Evolutionary conservation across 2,888 invertebrate genomes (phyloP), one percentile per base, ranked within the genome.

Genomic region (Dendrolimus pini): DNA sequence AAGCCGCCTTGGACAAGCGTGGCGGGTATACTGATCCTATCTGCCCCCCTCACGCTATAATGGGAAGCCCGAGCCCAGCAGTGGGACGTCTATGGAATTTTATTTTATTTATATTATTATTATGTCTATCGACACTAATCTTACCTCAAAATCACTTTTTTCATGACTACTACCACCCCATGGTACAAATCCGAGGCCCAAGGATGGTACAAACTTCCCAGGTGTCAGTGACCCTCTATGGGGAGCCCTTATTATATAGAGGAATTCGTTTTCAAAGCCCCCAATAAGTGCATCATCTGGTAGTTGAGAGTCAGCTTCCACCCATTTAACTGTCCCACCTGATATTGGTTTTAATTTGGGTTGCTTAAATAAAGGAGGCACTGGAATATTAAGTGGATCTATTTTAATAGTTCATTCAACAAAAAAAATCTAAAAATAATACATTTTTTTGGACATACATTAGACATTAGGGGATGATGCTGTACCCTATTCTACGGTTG

Each of bases 101-200:
- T 30, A 30, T 30, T 6, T 30, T 30, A 18, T 18, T 18, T 18
- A 18, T 18, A 14, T 18, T 18, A 30, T 6, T 30, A 30, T 30
- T 30, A 30, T 6, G 3, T 30, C 3, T 30, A 30, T 30, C 6
- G 2, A 30, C 3, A 30, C 3, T 30, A 30, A 30, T 30, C 65
- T 69, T 71, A 94, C 94, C 88, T 96, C 94, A 78, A 96, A 96
- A 53, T 94, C 91, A 52, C 80, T 71, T 70, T 94, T 94, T 13
- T 91, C 92, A 71, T 95, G 94, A 68, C 95, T 94, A 12, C 80
- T 90, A 12, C 96, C 95, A 18, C 96, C 96, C 95, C 95, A 96
- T 55, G 96, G 82, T 12, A 96, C 82, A 71, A 94, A 96, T 62
- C 93, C 93, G 0, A 92, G 88, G 9, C 94, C 93, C 71, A 95